A percentile compares a stretch with the other conserved stretches of the same genome.
Conservation (phyloP, 92 coral and sea anemone species). For the Porites divaricata region DNA sequence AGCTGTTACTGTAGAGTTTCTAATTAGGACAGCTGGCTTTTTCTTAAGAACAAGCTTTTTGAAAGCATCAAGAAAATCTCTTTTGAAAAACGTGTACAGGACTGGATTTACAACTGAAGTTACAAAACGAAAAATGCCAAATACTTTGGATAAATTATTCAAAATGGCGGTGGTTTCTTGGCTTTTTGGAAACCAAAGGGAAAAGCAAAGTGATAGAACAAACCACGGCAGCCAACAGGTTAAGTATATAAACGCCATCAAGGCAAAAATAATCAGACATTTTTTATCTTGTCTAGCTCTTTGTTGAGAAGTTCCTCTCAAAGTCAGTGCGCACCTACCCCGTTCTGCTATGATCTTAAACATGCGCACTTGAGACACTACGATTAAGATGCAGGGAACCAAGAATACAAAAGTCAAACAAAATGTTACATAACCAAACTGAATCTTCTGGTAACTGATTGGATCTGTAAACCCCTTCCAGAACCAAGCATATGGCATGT, state of each 20-base stretch:
- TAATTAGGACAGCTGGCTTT: background rate
- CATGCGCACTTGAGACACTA: conserved; percentile 60
- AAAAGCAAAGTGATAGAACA: conserved; percentile 31
- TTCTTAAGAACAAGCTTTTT: conserved; percentile 9
- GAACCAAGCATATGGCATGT: conserved; percentile 69
- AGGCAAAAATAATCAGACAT: conserved; percentile 55
- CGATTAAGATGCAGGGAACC: conserved; percentile 71
- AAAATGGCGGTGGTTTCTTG: background rate
- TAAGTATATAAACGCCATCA: conserved; percentile 64
- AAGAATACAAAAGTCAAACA: conserved; percentile 66
- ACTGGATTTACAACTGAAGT: conserved; percentile 61
- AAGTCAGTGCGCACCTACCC: background rate
- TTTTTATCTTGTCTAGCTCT: conserved; percentile 41
- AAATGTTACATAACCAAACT: conserved; percentile 67
- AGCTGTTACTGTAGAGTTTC: background rate
- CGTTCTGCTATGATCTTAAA: conserved; percentile 50
- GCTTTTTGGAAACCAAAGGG: conserved; percentile 32
- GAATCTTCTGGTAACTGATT: conserved; percentile 7
- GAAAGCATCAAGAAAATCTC: conserved; percentile 52
- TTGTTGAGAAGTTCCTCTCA: background rate
- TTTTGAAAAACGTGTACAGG: conserved; percentile 65
- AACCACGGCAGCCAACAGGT: conserved; percentile 82
- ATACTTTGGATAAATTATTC: background rate
- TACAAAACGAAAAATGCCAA: conserved; percentile 51
- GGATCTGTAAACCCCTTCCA: background rate